A percentile compares a stretch with the other conserved stretches of the same genome.
phyloP scores from a whole-genome alignment of 2,113 vertebrate genomes.

The Zonotrichia leucophrys region DNA sequence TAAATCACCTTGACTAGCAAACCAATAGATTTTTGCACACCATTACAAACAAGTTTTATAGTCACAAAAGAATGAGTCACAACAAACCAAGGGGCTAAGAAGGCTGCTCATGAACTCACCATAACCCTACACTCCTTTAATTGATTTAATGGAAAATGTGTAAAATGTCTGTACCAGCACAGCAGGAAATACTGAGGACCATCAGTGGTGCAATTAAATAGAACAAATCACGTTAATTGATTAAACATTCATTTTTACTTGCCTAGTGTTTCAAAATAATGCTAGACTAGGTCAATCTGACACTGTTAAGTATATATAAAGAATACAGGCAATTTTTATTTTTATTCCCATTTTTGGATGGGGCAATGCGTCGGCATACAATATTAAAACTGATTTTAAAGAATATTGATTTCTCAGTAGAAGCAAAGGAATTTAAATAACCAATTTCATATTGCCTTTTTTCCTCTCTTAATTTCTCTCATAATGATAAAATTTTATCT shows the following conservation, averaged over 20 bases:
- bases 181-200: not conserved
- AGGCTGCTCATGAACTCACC: not conserved
- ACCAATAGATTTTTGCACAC: not conserved
- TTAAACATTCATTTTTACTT: slow-evolving; percentile 33
- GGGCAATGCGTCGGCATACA: not conserved
- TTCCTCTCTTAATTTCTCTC: not conserved
- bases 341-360: not conserved
- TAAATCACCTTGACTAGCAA: slow-evolving; percentile 10
- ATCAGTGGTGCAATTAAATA: not conserved
- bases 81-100: not conserved
- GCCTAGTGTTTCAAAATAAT: slow-evolving; percentile 9
- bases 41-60: not conserved
- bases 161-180: not conserved
- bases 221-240: slow-evolving; percentile 13
- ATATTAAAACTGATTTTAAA: not conserved
- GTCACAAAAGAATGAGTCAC: slow-evolving; percentile 1
- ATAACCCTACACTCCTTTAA: not conserved
- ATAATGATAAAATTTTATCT: not conserved
- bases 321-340: not conserved
- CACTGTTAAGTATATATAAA: not conserved
- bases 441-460: not conserved
- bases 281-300: not conserved
- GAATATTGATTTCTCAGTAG: not conserved
- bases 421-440: not conserved
- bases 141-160: not conserved